A percentile compares a stretch with the other conserved stretches of the same genome.
Evolutionary conservation across 2,888 invertebrate genomes (phyloP).

Genomic region (Tetragonula carbonaria): DNA sequence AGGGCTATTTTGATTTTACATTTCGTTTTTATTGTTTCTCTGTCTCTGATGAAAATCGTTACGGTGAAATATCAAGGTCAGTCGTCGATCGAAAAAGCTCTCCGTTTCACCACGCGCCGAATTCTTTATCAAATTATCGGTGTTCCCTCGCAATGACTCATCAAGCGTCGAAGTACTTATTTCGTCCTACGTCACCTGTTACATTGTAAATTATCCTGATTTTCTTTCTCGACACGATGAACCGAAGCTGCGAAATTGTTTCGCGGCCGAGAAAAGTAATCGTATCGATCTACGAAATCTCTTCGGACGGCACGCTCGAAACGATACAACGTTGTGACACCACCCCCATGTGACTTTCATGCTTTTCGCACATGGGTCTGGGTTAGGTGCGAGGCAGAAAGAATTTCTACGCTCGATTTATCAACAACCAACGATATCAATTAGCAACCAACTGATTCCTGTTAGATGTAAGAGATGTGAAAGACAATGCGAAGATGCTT

Average conservation of each 20-base stretch:
- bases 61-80: neutral
- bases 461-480: neutral
- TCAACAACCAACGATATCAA: neutral
- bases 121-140: conserved; percentile 56
- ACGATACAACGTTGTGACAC: neutral
- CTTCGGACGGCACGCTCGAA: neutral
- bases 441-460: neutral
- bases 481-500: neutral
- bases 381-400: neutral
- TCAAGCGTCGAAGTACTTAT: conserved; percentile 53
- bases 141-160: conserved; percentile 62
- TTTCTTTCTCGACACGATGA: neutral
- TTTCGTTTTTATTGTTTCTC: neutral
- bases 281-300: conserved; percentile 36
- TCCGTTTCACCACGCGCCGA: conserved; percentile 29
- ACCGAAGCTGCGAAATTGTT: neutral
- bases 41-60: neutral
- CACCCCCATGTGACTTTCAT: conserved; percentile 76
- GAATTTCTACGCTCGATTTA: conserved; percentile 8
- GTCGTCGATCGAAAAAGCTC: neutral
- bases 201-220: neutral
- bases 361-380: conserved; percentile 67
- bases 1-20: conserved; percentile 1
- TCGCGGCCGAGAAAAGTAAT: neutral
- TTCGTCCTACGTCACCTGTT: conserved; percentile 56